phyloP scores from a whole-genome alignment of 2,797 vertebrate species.

The Myotis vivesi region DNA sequence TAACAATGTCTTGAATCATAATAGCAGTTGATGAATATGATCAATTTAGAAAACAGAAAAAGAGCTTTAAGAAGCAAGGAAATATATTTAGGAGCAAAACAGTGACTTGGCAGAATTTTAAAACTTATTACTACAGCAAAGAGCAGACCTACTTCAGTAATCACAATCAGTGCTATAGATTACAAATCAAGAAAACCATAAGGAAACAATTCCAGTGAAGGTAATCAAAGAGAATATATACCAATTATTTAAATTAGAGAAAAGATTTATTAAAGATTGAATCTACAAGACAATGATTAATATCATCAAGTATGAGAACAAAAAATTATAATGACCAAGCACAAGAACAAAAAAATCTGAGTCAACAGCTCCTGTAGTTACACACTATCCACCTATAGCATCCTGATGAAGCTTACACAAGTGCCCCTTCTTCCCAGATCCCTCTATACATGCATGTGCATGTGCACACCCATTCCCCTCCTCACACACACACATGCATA shows the following conservation, averaged over 20 bases:
- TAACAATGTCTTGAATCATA: not conserved
- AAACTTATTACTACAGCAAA: not conserved
- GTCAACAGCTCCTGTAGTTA: not conserved
- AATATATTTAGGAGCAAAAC: not conserved
- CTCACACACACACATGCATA: too few species aligned
- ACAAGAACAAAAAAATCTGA: not conserved
- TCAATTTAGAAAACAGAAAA: not conserved
- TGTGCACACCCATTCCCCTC: too few species aligned
- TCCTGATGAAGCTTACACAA: not conserved
- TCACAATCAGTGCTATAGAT: not conserved
- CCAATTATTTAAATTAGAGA: not conserved
- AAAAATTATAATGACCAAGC: not conserved
- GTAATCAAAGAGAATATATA: not conserved
- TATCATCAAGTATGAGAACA: not conserved
- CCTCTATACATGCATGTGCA: not conserved
- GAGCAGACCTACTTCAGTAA: not conserved
- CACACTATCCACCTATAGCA: not conserved
- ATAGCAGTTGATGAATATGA: not conserved
- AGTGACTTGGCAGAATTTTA: not conserved
- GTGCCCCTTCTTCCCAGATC: not conserved
- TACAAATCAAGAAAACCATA: not conserved
- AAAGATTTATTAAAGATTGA: not conserved
- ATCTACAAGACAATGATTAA: not conserved
- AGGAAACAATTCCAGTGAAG: not conserved
- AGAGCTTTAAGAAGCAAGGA: not conserved